Conservation (phyloP, 2,797 vertebrate genomes). For the Glossophaga mutica region DNA sequence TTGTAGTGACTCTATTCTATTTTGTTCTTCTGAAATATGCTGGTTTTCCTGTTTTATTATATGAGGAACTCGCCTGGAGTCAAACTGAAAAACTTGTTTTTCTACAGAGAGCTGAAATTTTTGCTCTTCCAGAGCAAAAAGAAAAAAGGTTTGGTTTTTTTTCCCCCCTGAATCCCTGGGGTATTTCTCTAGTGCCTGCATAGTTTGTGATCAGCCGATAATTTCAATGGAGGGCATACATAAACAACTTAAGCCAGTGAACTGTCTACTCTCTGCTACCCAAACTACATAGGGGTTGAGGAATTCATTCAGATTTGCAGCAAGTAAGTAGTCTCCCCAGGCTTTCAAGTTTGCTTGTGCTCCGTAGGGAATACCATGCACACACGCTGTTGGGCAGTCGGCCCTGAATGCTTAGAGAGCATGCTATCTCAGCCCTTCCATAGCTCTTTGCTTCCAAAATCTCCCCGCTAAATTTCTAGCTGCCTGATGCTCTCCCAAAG, state of each 20-base stretch:
- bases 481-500: not conserved
- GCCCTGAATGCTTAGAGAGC: rapidly evolving
- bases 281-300: not conserved
- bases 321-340: not conserved
- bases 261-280: not conserved
- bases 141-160: no score
- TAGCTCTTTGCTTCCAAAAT: not conserved
- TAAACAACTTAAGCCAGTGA: not conserved
- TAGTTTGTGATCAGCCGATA: not conserved
- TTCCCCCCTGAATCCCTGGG: not conserved
- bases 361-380: not conserved
- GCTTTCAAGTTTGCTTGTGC: not conserved
- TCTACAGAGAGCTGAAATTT: not conserved
- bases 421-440: not conserved
- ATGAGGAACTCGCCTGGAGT: not conserved
- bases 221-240: not conserved
- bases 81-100: not conserved
- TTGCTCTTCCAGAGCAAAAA: no score
- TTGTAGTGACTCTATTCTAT: not conserved
- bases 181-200: not conserved
- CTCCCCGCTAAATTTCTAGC: not conserved
- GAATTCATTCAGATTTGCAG: not conserved
- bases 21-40: not conserved
- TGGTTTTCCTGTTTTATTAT: not conserved
- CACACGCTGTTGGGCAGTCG: not conserved